phyloP scores from a whole-genome alignment of 2,888 invertebrate genomes.

The Sicus ferrugineus region DNA sequence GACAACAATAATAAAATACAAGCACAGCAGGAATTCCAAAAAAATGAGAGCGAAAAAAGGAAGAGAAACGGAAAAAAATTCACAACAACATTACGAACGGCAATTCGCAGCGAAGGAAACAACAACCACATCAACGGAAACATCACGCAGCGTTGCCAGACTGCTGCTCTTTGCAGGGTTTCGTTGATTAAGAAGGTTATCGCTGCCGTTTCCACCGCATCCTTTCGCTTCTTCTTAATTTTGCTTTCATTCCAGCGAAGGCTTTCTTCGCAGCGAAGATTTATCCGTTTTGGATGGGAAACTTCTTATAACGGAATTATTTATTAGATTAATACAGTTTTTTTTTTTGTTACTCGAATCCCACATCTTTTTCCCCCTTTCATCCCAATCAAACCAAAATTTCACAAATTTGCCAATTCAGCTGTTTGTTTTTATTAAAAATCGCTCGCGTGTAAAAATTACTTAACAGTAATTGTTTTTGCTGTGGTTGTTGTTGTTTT shows the following conservation, averaged over 20 bases:
- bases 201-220: neutral
- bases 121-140: neutral
- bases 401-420: slow-evolving; percentile 1
- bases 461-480: neutral
- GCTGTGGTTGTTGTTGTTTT: neutral
- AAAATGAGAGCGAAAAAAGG: neutral
- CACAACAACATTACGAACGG: slow-evolving; percentile 19
- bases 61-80: neutral
- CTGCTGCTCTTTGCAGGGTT: neutral
- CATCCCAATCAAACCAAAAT: neutral
- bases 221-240: slow-evolving; percentile 44
- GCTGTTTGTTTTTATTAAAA: slow-evolving; percentile 44
- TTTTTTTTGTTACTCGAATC: slow-evolving; percentile 23
- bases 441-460: slow-evolving; percentile 46
- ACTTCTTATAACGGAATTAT: slow-evolving; percentile 15
- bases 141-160: neutral
- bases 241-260: slow-evolving; percentile 26
- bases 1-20: neutral
- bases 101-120: slow-evolving; percentile 3
- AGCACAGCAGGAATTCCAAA: neutral
- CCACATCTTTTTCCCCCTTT: neutral
- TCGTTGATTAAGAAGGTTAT: no score
- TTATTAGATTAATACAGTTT: slow-evolving; percentile 31
- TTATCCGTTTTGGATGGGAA: neutral
- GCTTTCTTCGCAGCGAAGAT: neutral